Evolutionary conservation across 2,888 invertebrate species (phyloP).

Genomic region (Diplolepis rosae): DNA sequence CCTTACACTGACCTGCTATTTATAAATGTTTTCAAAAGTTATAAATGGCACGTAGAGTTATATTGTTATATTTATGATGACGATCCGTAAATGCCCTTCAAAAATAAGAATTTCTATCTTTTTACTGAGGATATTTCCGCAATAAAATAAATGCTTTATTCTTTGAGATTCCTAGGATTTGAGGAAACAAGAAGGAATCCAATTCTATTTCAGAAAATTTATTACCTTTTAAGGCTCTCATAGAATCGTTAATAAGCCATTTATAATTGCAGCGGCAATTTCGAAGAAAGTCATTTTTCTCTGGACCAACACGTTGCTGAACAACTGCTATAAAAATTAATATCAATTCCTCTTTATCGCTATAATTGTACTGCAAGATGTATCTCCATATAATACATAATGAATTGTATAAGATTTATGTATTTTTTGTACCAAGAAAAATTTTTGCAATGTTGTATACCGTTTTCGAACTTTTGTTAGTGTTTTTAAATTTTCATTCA

Average conservation of each 20-base stretch:
- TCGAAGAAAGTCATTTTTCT: not conserved
- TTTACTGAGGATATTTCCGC: not conserved
- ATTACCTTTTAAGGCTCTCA: not conserved
- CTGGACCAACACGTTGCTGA: not conserved
- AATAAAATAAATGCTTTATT: not conserved
- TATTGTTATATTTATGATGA: no score
- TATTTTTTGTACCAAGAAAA: no score
- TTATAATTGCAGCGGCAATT: not conserved
- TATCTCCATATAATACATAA: no score
- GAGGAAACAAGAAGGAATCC: not conserved
- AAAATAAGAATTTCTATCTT: no score
- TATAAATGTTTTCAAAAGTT: not conserved
- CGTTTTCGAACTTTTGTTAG: no score
- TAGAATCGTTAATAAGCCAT: not conserved
- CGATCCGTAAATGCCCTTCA: not conserved
- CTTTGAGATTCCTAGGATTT: no score
- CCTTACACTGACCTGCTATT: not conserved
- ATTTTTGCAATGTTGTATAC: no score
- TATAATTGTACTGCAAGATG: not conserved
- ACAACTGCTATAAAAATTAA: slow-evolving; percentile 9
- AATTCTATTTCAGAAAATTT: not conserved
- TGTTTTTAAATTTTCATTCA: not conserved
- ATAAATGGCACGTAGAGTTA: no score
- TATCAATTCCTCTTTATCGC: not conserved
- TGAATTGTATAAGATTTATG: no score